These are phyloP conservation scores for Lasioglossum marginatum DNA, from an alignment of 2,888 invertebrate species.

Conservation along the genomic window DNA sequence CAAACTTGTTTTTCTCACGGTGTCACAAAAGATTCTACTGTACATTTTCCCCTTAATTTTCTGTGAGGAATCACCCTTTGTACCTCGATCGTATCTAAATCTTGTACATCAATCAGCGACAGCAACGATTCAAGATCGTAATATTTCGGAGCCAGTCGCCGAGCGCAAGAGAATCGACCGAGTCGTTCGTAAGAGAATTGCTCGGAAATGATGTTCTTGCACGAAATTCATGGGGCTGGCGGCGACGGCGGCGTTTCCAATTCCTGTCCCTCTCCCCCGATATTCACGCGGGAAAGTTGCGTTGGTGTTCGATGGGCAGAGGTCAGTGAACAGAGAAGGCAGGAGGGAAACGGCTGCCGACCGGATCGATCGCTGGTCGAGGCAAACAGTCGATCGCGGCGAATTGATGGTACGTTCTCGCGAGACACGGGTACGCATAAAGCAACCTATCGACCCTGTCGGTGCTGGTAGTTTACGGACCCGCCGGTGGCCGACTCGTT, in stretches of 20 bases:
- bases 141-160: not conserved
- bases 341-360: constrained; percentile 1
- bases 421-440: constrained; percentile 43
- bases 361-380: constrained; percentile 44
- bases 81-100: not conserved
- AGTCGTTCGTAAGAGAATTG: not conserved
- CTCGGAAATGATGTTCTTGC: not conserved
- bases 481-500: constrained; percentile 48
- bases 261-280: not conserved
- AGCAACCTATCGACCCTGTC: constrained; percentile 42
- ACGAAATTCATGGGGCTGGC: not conserved
- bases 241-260: constrained; percentile 8
- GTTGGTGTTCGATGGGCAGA: constrained; percentile 22
- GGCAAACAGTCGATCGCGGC: constrained; percentile 45
- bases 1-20: too few relatives aligned
- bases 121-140: not conserved
- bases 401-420: constrained; percentile 48
- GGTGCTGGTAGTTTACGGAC: constrained; percentile 40
- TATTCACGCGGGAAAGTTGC: constrained; percentile 28
- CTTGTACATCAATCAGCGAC: not conserved
- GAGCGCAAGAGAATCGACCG: too few relatives aligned
- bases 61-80: too few relatives aligned
- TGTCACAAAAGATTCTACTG: too few relatives aligned
- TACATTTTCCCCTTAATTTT: too few relatives aligned
- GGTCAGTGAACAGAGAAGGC: constrained; percentile 47